phyloP scores from a whole-genome alignment of 1,140 invertebrate genomes.

The Drosophila quadrilineata region DNA sequence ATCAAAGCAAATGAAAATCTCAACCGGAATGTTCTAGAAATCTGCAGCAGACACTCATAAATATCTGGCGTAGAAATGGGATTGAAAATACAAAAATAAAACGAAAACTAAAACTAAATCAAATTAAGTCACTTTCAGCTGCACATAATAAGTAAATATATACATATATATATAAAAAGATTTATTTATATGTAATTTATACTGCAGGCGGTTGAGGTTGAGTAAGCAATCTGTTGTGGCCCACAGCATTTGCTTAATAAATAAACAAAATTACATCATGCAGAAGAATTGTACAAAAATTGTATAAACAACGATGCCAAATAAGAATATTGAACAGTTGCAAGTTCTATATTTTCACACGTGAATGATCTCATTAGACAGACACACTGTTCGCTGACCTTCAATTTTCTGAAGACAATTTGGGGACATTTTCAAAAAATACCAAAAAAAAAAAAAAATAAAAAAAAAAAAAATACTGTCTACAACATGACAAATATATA shows the following conservation, averaged over 20 bases:
- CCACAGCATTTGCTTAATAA: slow-evolving; percentile 1
- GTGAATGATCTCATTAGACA: slow-evolving; percentile 25
- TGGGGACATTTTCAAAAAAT: slow-evolving; percentile 8
- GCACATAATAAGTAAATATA: slow-evolving; percentile 18
- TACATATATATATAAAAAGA: not conserved
- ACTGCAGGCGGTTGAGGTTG: not conserved
- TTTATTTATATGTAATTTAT: slow-evolving; percentile 2
- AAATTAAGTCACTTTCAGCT: slow-evolving; percentile 16
- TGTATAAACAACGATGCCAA: slow-evolving; percentile 16
- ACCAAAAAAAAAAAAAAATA: too few species aligned
- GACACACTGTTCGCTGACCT: too few species aligned
- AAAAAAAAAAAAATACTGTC: too few species aligned
- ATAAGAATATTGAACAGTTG: not conserved
- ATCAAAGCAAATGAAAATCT: slow-evolving; percentile 13
- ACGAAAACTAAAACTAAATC: not conserved
- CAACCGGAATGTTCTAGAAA: slow-evolving; percentile 33
- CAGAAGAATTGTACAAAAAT: slow-evolving; percentile 3
- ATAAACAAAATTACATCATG: slow-evolving; percentile 26
- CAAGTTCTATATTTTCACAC: not conserved
- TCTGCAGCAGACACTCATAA: not conserved
- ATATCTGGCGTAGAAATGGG: slow-evolving; percentile 9
- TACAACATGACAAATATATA: too few species aligned
- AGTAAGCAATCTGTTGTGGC: not conserved
- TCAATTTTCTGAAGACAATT: slow-evolving; percentile 8
- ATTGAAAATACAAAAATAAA: slow-evolving; percentile 4